A percentile compares a stretch with the other conserved stretches of the same genome.
phyloP scores from a whole-genome alignment of 2,888 invertebrate species.

The Neoaliturus tenellus region DNA sequence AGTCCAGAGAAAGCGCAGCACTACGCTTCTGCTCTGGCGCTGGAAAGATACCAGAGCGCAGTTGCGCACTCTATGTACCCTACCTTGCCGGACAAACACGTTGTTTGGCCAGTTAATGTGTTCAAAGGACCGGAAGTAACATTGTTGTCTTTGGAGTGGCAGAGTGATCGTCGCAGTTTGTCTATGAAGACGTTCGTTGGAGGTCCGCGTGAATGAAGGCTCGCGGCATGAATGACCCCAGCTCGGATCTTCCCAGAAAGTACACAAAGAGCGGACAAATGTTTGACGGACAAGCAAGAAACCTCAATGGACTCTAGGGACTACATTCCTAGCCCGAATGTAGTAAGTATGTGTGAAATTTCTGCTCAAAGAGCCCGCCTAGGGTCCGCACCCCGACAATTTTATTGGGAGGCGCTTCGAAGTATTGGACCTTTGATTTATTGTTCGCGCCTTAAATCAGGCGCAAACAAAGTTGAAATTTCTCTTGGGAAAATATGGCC shows the following conservation, averaged over 20 bases:
- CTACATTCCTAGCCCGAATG: conserved; percentile 27
- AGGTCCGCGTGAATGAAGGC: conserved; percentile 38
- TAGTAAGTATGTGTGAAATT: conserved; percentile 52
- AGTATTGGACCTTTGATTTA: conserved; percentile 9
- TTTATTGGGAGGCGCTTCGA: conserved; percentile 40
- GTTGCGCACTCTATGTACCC: too few species aligned
- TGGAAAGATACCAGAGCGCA: too few species aligned
- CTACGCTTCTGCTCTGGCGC: too few species aligned
- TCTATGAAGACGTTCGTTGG: conserved; percentile 40
- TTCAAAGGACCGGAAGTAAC: conserved; percentile 1
- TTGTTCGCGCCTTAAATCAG: conserved; percentile 22
- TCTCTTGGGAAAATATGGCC: conserved; percentile 43
- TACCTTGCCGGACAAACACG: not conserved
- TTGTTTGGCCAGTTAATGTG: not conserved
- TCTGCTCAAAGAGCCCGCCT: not conserved
- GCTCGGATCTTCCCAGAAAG: conserved; percentile 21
- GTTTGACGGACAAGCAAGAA: conserved; percentile 53
- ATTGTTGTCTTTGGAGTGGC: conserved; percentile 14
- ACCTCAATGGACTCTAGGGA: conserved; percentile 49
- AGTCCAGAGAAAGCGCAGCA: too few species aligned
- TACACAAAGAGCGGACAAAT: conserved; percentile 33
- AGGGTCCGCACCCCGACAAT: not conserved
- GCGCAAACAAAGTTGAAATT: not conserved
- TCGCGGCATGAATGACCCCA: not conserved
- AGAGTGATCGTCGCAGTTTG: not conserved